Evolutionary conservation across 2,113 vertebrate species (phyloP).

Genomic region (Plecotus auritus): DNA sequence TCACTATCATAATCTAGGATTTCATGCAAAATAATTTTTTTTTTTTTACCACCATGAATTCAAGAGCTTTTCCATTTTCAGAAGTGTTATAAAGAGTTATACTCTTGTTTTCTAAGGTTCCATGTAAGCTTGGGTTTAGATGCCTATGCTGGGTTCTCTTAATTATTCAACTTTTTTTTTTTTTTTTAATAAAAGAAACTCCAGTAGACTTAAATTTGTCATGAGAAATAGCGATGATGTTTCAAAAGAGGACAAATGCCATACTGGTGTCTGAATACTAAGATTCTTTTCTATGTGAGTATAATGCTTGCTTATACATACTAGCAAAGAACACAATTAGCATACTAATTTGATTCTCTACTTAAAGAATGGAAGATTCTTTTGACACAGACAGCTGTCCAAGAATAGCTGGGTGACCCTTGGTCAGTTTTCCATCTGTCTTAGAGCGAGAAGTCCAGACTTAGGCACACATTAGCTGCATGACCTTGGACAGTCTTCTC

Average conservation of each 20-base stretch:
- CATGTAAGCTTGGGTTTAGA: neutral
- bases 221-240: conserved; percentile 35
- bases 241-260: conserved; percentile 57
- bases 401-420: conserved; percentile 60
- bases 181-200: conserved; percentile 40
- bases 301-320: conserved; percentile 59
- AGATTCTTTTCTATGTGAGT: conserved; percentile 47
- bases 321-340: conserved; percentile 66
- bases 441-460: conserved; percentile 50
- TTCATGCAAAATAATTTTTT: neutral
- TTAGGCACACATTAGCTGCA: neutral
- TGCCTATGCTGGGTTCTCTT: neutral
- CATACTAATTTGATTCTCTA: conserved; percentile 71
- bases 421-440: conserved; percentile 72
- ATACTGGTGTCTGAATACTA: conserved; percentile 17
- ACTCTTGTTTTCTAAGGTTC: conserved; percentile 13
- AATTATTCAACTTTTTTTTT: neutral
- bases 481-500: neutral
- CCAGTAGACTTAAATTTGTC: conserved; percentile 6
- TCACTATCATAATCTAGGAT: neutral
- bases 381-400: conserved; percentile 71
- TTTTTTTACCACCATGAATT: neutral
- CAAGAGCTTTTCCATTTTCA: conserved; percentile 16
- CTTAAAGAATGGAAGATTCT: conserved; percentile 70
- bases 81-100: neutral